A percentile compares a stretch with the other conserved stretches of the same genome.
Evolutionary conservation across 2,113 vertebrate species (phyloP).

Genomic region (Propithecus coquereli): DNA sequence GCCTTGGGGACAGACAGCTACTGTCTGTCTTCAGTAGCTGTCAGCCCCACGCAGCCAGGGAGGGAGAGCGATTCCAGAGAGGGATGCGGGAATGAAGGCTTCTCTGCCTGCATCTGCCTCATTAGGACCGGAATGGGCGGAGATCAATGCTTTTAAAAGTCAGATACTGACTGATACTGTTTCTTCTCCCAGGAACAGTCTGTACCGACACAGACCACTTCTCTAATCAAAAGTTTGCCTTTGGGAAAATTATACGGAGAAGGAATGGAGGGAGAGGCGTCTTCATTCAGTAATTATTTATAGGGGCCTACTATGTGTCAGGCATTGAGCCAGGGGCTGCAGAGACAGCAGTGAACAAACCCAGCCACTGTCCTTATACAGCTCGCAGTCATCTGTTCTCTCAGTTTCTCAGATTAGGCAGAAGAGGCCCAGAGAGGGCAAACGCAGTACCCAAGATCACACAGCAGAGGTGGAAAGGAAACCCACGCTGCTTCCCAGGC

Average conservation of each 20-base stretch:
- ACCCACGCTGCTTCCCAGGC: fast-evolving
- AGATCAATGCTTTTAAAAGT: conserved; percentile 21
- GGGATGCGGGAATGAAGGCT: fast-evolving
- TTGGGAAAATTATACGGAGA: background rate
- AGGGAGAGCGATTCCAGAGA: background rate
- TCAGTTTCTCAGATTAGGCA: background rate
- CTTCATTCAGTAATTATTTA: background rate
- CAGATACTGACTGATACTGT: background rate
- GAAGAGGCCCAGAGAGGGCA: background rate
- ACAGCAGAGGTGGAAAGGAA: background rate
- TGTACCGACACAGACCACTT: background rate
- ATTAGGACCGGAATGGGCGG: background rate
- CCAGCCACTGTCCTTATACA: fast-evolving
- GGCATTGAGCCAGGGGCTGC: fast-evolving
- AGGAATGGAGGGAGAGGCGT: background rate
- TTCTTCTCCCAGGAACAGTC: background rate
- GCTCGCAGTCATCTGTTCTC: background rate
- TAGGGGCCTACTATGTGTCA: background rate
- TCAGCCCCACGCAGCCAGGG: fast-evolving
- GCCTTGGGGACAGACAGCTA: background rate
- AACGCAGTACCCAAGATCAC: background rate
- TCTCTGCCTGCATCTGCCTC: background rate
- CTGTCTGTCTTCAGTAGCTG: background rate
- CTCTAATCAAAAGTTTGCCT: conserved; percentile 8
- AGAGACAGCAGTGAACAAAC: background rate